Conservation (phyloP, 2,113 vertebrate genomes). For the Chaetorhynchus papuensis region DNA sequence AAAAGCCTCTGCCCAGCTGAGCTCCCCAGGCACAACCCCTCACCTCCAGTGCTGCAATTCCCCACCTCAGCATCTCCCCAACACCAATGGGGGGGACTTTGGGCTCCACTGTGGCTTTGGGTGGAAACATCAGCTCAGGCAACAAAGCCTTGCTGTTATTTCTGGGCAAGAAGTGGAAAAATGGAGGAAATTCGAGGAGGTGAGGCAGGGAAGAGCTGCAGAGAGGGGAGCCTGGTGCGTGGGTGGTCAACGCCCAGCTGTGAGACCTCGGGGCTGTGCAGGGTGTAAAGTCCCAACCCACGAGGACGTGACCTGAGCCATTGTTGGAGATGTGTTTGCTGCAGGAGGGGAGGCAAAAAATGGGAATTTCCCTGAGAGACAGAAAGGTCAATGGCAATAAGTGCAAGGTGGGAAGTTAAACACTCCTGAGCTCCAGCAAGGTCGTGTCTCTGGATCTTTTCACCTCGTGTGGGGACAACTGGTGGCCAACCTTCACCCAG, state of each 20-base stretch:
- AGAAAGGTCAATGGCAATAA: background rate
- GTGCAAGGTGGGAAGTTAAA: background rate
- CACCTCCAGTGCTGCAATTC: background rate
- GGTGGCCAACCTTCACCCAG: background rate
- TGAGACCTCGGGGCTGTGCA: background rate
- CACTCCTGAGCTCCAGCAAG: background rate
- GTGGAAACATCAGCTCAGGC: background rate
- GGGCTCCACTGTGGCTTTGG: background rate
- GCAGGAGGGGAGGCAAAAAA: background rate
- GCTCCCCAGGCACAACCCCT: background rate
- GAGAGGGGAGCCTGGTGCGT: background rate
- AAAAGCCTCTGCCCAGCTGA: background rate
- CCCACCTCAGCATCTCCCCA: background rate
- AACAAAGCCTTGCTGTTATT: background rate
- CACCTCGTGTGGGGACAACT: background rate
- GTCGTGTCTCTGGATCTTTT: accelerated
- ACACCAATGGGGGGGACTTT: accelerated
- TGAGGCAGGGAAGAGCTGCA: background rate
- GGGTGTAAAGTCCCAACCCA: background rate
- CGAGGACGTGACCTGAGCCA: background rate
- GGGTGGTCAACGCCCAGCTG: background rate
- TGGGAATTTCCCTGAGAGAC: background rate
- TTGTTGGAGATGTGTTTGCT: background rate
- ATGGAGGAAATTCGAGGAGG: background rate
- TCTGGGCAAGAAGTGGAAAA: background rate